Percentiles rank a stretch among this genome's conserved stretches.
Conservation (phyloP, 2,113 vertebrate genomes). For the Pluvianellus socialis region DNA sequence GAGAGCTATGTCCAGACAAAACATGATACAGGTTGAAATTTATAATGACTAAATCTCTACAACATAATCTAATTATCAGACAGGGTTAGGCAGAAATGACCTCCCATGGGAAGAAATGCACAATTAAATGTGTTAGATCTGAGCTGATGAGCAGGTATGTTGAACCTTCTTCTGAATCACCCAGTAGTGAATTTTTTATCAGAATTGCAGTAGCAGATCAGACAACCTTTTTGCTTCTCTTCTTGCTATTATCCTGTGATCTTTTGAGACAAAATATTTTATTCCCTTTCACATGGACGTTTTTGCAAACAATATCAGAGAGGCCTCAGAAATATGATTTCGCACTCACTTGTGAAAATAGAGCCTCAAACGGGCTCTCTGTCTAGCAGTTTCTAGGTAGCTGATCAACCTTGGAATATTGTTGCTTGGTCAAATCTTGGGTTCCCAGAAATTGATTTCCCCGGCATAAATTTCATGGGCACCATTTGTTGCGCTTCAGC, state of each 20-base stretch:
- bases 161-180: conserved; percentile 31
- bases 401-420: background rate
- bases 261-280: conserved; percentile 18
- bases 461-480: background rate
- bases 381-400: background rate
- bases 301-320: background rate
- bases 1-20: conserved; percentile 52
- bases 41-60: conserved; percentile 59
- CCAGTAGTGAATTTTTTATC: conserved; percentile 43
- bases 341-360: background rate
- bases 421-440: background rate
- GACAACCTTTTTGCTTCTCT: conserved; percentile 25
- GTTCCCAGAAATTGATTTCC: background rate
- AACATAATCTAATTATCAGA: conserved; percentile 67
- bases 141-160: conserved; percentile 58
- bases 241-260: conserved; percentile 14
- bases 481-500: background rate
- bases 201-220: conserved; percentile 30
- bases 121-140: conserved; percentile 65
- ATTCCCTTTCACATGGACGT: background rate
- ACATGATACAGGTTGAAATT: conserved; percentile 54
- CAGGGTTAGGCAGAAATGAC: conserved; percentile 65
- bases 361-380: background rate
- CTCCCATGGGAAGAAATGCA: conserved; percentile 59
- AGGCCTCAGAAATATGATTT: background rate